phyloP scores from a whole-genome alignment of 1,140 invertebrate species.

The Drosophila jambulina region DNA sequence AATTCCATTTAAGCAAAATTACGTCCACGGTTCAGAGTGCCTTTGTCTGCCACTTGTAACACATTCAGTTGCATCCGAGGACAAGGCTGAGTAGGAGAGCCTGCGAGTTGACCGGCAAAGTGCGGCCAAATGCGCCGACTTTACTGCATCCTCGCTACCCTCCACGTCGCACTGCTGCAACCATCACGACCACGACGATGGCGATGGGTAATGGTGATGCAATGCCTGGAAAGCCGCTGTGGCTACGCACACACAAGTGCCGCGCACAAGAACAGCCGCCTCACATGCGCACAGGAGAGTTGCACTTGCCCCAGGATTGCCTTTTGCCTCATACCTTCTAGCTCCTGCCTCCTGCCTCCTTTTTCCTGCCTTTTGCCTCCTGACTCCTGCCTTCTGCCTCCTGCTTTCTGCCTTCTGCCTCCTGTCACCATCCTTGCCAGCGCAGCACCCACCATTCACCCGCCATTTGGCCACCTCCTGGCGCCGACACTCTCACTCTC shows the following conservation, averaged over 20 bases:
- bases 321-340: not conserved
- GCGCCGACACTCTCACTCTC: slow-evolving; percentile 49
- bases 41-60: slow-evolving; percentile 69
- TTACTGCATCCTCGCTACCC: slow-evolving; percentile 40
- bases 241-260: slow-evolving; percentile 24
- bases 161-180: slow-evolving; percentile 3
- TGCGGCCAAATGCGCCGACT: slow-evolving; percentile 53
- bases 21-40: not conserved
- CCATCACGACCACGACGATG: slow-evolving; percentile 42
- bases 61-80: slow-evolving; percentile 55
- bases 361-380: not conserved
- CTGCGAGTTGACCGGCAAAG: slow-evolving; percentile 47
- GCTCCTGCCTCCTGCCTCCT: not conserved
- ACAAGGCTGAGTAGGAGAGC: not conserved
- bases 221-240: slow-evolving; percentile 39
- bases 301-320: slow-evolving; percentile 41
- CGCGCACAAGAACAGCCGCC: slow-evolving; percentile 9
- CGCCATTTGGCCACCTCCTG: slow-evolving; percentile 4
- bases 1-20: not conserved
- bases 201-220: slow-evolving; percentile 60
- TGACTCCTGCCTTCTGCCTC: not conserved
- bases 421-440: slow-evolving; percentile 1
- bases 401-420: not conserved
- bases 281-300: slow-evolving; percentile 46
- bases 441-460: not conserved